phyloP scores from a whole-genome alignment of 2,113 vertebrate species.

The Apteryx mantelli region DNA sequence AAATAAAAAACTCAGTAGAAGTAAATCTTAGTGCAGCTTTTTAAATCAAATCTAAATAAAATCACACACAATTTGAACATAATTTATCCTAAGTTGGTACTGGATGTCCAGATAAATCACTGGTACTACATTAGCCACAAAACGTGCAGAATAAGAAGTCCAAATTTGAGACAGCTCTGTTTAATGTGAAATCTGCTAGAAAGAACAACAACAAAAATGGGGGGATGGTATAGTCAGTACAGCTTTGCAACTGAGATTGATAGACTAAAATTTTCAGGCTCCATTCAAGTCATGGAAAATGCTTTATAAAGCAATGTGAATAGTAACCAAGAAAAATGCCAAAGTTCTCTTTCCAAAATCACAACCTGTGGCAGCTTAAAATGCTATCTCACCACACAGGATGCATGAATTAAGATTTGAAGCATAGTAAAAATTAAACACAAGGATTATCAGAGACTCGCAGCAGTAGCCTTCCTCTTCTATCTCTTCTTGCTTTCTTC shows the following conservation, averaged over 20 bases:
- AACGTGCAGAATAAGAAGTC: background rate
- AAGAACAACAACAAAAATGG: background rate
- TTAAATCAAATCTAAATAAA: background rate
- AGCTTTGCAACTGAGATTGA: background rate
- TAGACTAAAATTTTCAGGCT: background rate
- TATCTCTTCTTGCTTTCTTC: background rate
- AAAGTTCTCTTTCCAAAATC: background rate
- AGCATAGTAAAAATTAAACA: background rate
- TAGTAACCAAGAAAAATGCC: background rate
- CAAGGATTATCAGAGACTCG: background rate
- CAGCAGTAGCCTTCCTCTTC: background rate
- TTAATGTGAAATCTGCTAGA: background rate
- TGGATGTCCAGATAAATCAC: background rate
- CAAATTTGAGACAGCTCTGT: background rate
- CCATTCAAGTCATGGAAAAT: background rate
- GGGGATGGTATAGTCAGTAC: background rate
- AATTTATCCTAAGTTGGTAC: background rate
- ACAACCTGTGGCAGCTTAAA: background rate
- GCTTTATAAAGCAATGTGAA: background rate
- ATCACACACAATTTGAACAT: background rate
- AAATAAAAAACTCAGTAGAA: background rate
- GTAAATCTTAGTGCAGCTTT: background rate
- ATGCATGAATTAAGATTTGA: background rate
- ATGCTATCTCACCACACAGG: background rate
- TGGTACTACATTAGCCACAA: background rate